Percentiles rank a stretch among this genome's conserved stretches.
These are phyloP conservation scores for Hermetia illucens DNA, from an alignment of 1,140 invertebrate genomes.

Conservation along the genomic window DNA sequence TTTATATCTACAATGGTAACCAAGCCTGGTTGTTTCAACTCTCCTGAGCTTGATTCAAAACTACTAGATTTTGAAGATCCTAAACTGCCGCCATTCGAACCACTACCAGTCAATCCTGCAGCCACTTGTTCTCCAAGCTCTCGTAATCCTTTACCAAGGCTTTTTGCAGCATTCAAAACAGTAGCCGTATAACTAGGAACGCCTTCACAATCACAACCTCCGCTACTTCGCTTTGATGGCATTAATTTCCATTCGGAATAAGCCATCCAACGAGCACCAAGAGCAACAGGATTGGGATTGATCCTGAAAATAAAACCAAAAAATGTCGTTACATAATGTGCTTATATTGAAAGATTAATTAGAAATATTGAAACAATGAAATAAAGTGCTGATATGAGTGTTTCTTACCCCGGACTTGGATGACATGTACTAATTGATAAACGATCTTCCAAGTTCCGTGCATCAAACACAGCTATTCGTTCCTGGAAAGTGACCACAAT, in stretches of 20 bases:
- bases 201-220: slow-evolving; percentile 61
- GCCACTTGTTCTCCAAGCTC: slow-evolving; percentile 91
- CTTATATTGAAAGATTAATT: slow-evolving; percentile 1
- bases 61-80: slow-evolving; percentile 29
- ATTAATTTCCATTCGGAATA: slow-evolving; percentile 76
- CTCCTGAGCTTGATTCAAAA: slow-evolving; percentile 28
- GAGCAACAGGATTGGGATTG: slow-evolving; percentile 75
- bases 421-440: slow-evolving; percentile 81
- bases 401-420: slow-evolving; percentile 52
- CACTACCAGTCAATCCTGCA: slow-evolving; percentile 64
- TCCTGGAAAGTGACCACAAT: slow-evolving; percentile 80
- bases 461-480: slow-evolving; percentile 82
- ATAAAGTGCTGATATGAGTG: not conserved
- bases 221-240: slow-evolving; percentile 68
- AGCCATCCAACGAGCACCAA: slow-evolving; percentile 68
- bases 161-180: slow-evolving; percentile 89
- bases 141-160: slow-evolving; percentile 64
- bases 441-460: slow-evolving; percentile 70
- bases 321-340: not conserved
- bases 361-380: not conserved
- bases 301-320: slow-evolving; percentile 38
- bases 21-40: slow-evolving; percentile 60
- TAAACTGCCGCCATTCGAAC: slow-evolving; percentile 23
- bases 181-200: slow-evolving; percentile 88
- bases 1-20: slow-evolving; percentile 80